Evolutionary conservation across 2,888 invertebrate species (phyloP), one percentile per base, ranked within the genome.

Genomic region (Podabrus alpinus): DNA sequence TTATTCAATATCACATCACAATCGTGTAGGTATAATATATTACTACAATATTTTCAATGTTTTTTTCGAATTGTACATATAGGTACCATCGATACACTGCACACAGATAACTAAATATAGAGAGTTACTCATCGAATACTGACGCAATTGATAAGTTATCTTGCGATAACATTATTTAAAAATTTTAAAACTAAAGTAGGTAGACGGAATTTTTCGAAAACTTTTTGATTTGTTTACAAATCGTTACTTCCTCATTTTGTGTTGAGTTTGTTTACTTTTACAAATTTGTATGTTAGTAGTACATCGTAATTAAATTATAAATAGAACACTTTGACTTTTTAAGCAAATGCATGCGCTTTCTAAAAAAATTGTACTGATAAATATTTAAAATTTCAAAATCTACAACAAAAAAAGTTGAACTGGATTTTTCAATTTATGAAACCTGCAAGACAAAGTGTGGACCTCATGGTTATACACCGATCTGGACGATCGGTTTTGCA

Each of bases 281-380:
- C 15, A 71, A 66, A 62, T 29, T 71, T 45, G 62, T 71, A 71
- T 66, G 70, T 64, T 64, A 64, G 66, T 64, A 19, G 19, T 71
- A 71, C 70, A 45, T 59, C 64, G 62, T 64, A 19, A 64, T 64
- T 64, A n/a, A 16, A 64, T 64, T 64, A 64, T 64, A 64, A 64
- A 64, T 64, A 64, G 62, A 64, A 64, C 21, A 64, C 62, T 64
- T 64, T 17, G 62, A 64, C 62, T 64, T 64, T 64, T 64, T 64
- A 45, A 45, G 45, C 45, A 45, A 45, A 45, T 45, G 45, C 45
- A 45, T 5, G n/a, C 45, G 45, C 45, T 45, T 45, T 45, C 45
- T 45, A 45, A 45, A 45, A n/a, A 45, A 45, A 45, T 45, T 45
- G n/a, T 45, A 3, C 45, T n/a, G n/a, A n/a, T 45, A 45, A 45